These are phyloP conservation scores for Leuciscus idus DNA, from an alignment of 2,113 vertebrate species.

Conservation along the genomic window DNA sequence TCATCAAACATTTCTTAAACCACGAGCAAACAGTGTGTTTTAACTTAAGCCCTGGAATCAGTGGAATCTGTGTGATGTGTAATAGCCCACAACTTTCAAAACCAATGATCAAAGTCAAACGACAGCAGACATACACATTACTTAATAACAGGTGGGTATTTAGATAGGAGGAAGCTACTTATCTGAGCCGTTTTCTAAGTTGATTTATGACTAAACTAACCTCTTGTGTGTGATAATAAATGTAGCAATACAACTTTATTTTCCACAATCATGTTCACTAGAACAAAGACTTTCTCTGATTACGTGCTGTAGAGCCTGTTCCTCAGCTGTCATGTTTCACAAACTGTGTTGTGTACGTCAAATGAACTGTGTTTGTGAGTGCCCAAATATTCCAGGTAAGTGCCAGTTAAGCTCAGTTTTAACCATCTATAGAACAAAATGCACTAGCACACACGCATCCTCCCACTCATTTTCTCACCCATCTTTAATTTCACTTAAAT, in stretches of 20 bases:
- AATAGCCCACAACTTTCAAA: background rate
- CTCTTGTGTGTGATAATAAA: background rate
- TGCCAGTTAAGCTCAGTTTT: background rate
- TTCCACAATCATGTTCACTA: background rate
- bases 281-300: background rate
- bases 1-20: background rate
- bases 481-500: conserved; percentile 31
- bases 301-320: background rate
- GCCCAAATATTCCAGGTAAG: background rate
- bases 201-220: background rate
- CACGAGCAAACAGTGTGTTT: background rate
- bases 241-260: background rate
- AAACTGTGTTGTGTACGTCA: no score
- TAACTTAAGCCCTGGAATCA: background rate
- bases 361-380: background rate
- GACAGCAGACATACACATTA: background rate
- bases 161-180: background rate
- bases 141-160: background rate
- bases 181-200: background rate
- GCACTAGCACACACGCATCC: background rate
- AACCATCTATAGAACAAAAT: background rate
- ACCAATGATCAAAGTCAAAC: background rate
- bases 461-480: conserved; percentile 12
- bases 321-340: background rate
- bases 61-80: background rate